These are phyloP conservation scores for Hemicordylus capensis DNA, from an alignment of 2,113 vertebrate species.

Conservation along the genomic window DNA sequence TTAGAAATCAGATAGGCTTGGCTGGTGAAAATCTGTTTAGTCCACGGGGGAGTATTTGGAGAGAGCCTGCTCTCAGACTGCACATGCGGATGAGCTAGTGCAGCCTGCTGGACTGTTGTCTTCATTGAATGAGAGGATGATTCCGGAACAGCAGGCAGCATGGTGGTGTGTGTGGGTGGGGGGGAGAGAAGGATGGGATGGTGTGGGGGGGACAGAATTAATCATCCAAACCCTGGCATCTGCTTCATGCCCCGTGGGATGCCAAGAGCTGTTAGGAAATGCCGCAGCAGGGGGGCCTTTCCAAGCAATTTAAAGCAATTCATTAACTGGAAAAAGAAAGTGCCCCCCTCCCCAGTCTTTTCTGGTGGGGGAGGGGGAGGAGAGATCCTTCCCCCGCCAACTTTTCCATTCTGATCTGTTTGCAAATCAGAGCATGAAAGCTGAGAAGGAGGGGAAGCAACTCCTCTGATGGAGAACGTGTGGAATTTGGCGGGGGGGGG, in stretches of 20 bases:
- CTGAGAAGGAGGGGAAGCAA: background rate
- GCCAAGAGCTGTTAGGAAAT: background rate
- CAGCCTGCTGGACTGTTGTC: background rate
- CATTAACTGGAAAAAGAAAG: background rate
- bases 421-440: background rate
- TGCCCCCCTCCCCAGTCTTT: background rate
- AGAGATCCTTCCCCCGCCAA: background rate
- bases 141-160: background rate
- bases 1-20: too few species aligned
- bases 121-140: background rate
- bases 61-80: background rate
- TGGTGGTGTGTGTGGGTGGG: background rate
- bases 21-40: too few species aligned
- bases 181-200: too few species aligned
- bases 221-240: background rate
- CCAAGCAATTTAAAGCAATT: background rate
- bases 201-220: background rate
- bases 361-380: background rate
- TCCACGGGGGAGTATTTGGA: background rate
- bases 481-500: too few species aligned
- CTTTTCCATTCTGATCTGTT: background rate
- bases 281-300: background rate
- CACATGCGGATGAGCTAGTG: background rate
- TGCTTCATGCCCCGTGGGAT: background rate
- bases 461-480: background rate